These are phyloP conservation scores for Drosophila sordidula DNA, from an alignment of 2,888 invertebrate genomes.

Conservation along the genomic window DNA sequence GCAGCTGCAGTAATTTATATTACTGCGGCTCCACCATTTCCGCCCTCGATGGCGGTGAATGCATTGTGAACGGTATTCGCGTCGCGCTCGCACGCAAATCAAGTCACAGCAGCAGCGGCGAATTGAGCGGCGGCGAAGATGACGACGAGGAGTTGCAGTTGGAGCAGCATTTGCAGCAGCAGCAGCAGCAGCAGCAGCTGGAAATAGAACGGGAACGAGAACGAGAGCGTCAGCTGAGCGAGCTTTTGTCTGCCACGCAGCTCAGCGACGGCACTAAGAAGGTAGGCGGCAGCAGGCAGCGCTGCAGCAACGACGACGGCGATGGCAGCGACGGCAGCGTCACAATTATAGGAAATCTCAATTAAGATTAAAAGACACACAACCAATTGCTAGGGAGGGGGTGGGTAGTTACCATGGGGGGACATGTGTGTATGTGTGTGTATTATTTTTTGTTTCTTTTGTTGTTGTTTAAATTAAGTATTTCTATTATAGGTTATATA, in stretches of 20 bases:
- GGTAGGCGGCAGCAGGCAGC: constrained; percentile 61
- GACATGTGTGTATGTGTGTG: constrained; percentile 1
- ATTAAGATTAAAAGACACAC: constrained; percentile 54
- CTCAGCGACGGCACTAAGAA: constrained; percentile 69
- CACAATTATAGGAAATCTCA: constrained; percentile 76
- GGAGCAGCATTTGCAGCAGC: constrained; percentile 38
- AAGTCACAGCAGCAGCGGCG: constrained; percentile 85
- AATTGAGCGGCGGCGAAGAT: constrained; percentile 41
- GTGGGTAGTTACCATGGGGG: background rate
- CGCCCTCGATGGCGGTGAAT: constrained; percentile 86
- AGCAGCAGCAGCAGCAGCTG: constrained; percentile 13
- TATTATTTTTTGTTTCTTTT: constrained; percentile 6
- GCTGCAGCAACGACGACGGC: constrained; percentile 16
- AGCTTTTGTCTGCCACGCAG: constrained; percentile 71
- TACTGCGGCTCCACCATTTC: constrained; percentile 87
- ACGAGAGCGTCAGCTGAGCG: constrained; percentile 61
- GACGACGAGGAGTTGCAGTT: constrained; percentile 52
- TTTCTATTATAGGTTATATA: constrained; percentile 29
- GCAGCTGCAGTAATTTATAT: constrained; percentile 87
- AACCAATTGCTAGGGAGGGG: background rate
- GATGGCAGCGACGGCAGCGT: constrained; percentile 52
- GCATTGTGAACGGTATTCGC: constrained; percentile 85
- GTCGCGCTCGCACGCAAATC: constrained; percentile 88
- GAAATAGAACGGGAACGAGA: constrained; percentile 7
- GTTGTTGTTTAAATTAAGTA: constrained; percentile 25